Evolutionary conservation across 2,113 vertebrate genomes (phyloP), one percentile per base, ranked within the genome.

Genomic region (Prunella himalayana): DNA sequence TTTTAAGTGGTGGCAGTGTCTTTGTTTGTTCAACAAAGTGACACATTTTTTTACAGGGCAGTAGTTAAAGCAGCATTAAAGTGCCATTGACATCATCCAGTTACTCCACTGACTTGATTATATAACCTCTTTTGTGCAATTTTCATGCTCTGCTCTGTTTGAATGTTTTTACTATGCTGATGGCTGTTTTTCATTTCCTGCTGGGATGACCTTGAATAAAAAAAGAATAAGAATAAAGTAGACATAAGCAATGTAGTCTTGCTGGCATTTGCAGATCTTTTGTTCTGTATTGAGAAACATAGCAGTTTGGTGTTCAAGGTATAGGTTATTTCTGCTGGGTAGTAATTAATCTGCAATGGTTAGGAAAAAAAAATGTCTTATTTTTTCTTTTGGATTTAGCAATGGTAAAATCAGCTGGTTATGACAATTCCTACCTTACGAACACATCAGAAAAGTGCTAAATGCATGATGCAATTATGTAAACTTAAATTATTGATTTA

Each of bases 161-260:
- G 94, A 97, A 97, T 95, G 96, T 97, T 96, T 96, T 97, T 96
- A 92, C 92, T 96, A 51, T 93, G 84, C 95, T 96, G 94, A 95
- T 97, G 94, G 84, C 90, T 97, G 96, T 95, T 97, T 97, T 97
- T 97, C 95, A 97, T 98, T 98, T 97, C 93, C 95, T 97, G 96
- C 94, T 97, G 90, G 92, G 94, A 87, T 97, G 96, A 96, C 97
- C 95, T 97, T 97, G 91, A 97, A 97, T 95, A 81, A 96, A 96
- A 97, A 95, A 96, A 95, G 94, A 96, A 39, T 96, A 95, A 97
- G 96, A 93, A 97, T 97, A 96, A 96, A 97, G 89, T 96, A 97
- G 96, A 95, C 95, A 96, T 90, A 95, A 94, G 95, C 94, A 94
- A 72, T 93, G 60, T 92, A 81, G 92, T 85, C 90, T 97, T 95